A percentile compares a stretch with the other conserved stretches of the same genome.
Evolutionary conservation across 2,888 invertebrate genomes (phyloP).

Genomic region (Xanthostigma xanthostigma): DNA sequence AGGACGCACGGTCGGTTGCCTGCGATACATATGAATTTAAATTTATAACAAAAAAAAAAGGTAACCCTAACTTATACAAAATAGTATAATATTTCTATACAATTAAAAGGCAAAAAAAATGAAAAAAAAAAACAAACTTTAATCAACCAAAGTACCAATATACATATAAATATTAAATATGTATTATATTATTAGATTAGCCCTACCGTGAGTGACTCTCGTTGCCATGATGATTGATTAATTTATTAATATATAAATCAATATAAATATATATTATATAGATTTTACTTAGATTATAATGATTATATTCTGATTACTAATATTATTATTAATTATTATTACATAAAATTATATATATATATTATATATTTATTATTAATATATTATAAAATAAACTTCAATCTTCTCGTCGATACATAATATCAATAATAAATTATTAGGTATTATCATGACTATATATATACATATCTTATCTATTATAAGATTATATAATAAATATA

Average conservation of each 20-base stretch:
- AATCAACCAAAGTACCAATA: slow-evolving; percentile 58
- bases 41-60: slow-evolving; percentile 1
- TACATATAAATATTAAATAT: slow-evolving; percentile 31
- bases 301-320: slow-evolving; percentile 12
- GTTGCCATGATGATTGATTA: slow-evolving; percentile 15
- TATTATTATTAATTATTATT: slow-evolving; percentile 23
- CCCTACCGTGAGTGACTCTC: slow-evolving; percentile 8
- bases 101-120: slow-evolving; percentile 27
- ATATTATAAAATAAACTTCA: slow-evolving; percentile 22
- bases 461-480: neutral
- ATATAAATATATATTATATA: slow-evolving; percentile 6
- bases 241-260: slow-evolving; percentile 12
- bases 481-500: neutral
- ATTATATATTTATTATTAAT: slow-evolving; percentile 26
- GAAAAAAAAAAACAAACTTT: slow-evolving; percentile 23
- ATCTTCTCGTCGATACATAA: slow-evolving; percentile 21
- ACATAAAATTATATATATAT: slow-evolving; percentile 22
- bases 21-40: slow-evolving; percentile 1
- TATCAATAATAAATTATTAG: slow-evolving; percentile 2
- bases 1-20: neutral
- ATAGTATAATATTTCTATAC: slow-evolving; percentile 42
- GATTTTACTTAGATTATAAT: slow-evolving; percentile 1
- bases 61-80: slow-evolving; percentile 12
- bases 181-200: slow-evolving; percentile 25
- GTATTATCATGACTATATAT: neutral